phyloP scores from a whole-genome alignment of 2,113 vertebrate genomes.

The Erythrocercus mccallii region DNA sequence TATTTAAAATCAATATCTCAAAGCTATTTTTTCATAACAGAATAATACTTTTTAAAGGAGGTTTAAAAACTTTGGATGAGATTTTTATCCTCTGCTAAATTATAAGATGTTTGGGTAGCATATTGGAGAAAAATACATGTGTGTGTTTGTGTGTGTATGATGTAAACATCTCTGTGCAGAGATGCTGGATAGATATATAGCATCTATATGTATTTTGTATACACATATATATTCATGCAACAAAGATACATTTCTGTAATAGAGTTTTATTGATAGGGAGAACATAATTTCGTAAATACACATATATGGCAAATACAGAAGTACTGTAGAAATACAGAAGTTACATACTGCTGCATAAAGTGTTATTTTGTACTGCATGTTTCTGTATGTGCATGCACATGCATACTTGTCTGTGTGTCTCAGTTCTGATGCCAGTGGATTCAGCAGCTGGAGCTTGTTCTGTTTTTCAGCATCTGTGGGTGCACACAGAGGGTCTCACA shows the following conservation, averaged over 20 bases:
- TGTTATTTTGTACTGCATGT: neutral
- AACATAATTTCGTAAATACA: neutral
- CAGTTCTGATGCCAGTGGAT: neutral
- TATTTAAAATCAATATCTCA: neutral
- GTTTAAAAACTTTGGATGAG: neutral
- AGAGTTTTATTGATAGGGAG: neutral
- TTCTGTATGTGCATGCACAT: neutral
- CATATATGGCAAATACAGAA: neutral
- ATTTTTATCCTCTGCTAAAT: neutral
- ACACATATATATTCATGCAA: neutral
- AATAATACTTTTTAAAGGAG: neutral
- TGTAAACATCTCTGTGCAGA: neutral
- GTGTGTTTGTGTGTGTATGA: neutral
- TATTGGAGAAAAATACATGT: neutral
- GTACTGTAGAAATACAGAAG: neutral
- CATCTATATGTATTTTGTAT: neutral
- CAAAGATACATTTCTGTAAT: neutral
- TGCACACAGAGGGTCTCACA: neutral
- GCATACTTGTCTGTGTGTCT: neutral
- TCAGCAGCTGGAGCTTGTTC: neutral
- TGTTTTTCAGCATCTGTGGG: neutral
- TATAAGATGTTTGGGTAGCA: neutral
- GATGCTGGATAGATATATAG: neutral
- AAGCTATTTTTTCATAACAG: neutral
- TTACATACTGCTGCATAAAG: neutral